A percentile compares a stretch with the other conserved stretches of the same genome.
Conservation (phyloP, 1,140 invertebrate genomes). For the Psix sp. region DNA sequence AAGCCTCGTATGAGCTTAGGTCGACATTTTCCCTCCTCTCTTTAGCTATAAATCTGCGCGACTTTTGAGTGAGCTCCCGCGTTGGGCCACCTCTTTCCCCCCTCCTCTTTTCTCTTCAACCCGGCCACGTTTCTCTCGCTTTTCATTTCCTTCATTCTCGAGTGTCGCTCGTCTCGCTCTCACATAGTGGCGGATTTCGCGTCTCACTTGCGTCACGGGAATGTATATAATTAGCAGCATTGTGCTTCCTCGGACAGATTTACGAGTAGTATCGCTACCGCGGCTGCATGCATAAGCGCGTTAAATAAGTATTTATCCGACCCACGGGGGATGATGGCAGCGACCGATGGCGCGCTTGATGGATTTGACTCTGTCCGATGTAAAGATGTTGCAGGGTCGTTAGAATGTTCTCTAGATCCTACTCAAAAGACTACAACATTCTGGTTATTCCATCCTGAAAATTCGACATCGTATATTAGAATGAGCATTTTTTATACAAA, state of each 20-base stretch:
- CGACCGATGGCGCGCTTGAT: conserved; percentile 66
- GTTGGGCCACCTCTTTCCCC: conserved; percentile 56
- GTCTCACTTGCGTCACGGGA: conserved; percentile 71
- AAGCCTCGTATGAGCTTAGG: conserved; percentile 76
- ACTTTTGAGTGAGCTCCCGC: conserved; percentile 71
- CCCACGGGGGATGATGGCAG: conserved; percentile 72
- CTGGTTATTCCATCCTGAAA: no score
- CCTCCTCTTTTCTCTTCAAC: conserved; percentile 37
- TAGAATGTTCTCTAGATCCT: conserved; percentile 2
- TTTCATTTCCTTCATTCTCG: conserved; percentile 52
- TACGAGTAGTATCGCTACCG: conserved; percentile 75
- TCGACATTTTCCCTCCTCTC: conserved; percentile 76
- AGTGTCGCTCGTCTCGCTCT: conserved; percentile 32
- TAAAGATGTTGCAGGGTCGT: conserved; percentile 42
- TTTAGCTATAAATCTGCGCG: conserved; percentile 76
- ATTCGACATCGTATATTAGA: no score
- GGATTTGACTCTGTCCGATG: conserved; percentile 69
- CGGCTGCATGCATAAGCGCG: conserved; percentile 76
- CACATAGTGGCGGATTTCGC: conserved; percentile 16
- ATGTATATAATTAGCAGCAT: conserved; percentile 78
- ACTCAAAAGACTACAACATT: not conserved
- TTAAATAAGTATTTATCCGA: conserved; percentile 78
- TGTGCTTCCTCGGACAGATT: conserved; percentile 76
- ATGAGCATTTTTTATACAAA: no score
- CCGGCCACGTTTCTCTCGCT: conserved; percentile 51